Evolutionary conservation across 2,113 vertebrate species (phyloP), one percentile per base, ranked within the genome.

Genomic region (Lota lota): DNA sequence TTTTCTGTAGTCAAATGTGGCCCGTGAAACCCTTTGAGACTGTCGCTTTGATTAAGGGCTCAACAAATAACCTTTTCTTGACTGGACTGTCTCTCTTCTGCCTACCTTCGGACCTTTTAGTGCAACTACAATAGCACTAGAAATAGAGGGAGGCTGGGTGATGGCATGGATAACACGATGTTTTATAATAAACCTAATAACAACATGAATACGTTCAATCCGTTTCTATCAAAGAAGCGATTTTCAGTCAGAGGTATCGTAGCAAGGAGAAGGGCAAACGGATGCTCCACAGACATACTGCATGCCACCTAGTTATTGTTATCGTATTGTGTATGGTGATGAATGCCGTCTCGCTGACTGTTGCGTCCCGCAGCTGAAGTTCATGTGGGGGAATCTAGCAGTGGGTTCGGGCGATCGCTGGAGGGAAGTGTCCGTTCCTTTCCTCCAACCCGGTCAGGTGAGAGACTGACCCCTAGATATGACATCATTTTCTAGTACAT

Each of bases 311-410:
- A 11, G 40, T 47, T 47, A 12, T 14, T 47, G 10, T 47, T 11
- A 12, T 47, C 10, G 8, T 47, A 47, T 47, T 12, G 12, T 47
- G 2, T 22, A 7, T 60, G 19, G 11, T 60, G n/a, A 60, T 1
- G 19, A 3, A 22, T 2, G 59, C 1, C 59, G 11, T 28, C 10
- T 47, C 12, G 40, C 12, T 10, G 7, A 2, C 19, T 19, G 72
- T n/a, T 69, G 20, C 79, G 16, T 20, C 64, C 28, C 68, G 22
- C 75, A 99, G 97, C 88, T 99, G 73, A 98, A 96, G 77, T 97
- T 99, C 69, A 98, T 99, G 97, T 99, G 97, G 97, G 97, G 97
- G 60, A 99, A 99, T 76, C 85, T 99, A 79, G 95, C 94, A 0
- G 90, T 96, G 86, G 94, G 94, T 15, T 95, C 94, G 28, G 82